Evolutionary conservation across 2,797 vertebrate species (phyloP), one percentile per base, ranked within the genome.

Genomic region (Knipowitschia caucasica): DNA sequence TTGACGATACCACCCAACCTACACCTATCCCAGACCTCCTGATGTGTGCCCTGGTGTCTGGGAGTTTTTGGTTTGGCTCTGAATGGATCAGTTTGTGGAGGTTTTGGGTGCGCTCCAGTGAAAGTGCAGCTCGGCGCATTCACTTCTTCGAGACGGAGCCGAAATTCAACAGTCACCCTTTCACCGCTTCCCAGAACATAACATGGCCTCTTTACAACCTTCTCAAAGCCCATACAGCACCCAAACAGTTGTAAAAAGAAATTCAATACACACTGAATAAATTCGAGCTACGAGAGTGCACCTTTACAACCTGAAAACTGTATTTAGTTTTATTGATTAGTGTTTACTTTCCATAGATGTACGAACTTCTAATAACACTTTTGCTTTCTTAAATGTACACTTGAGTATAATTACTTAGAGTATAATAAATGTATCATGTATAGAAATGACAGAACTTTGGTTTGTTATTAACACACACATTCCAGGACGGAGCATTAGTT

Each of bases 101-200:
- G 6, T 60, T 25, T 76, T 85, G 84, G 85, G 64, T 36, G 52
- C 20, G 23, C 39, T 80, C 85, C 86, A 89, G 68, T 80, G 77
- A 79, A 67, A 65, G 73, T 74, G 80, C 77, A 57, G 71, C 56
- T 67, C 26, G 69, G 65, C 46, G 50, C 59, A 60, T 53, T 75
- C 49, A 44, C 33, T 3, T 30, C 33, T 6, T 26, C 57, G 36
- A 55, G 71, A 58, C 60, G 33, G 45, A 54, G 61, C 69, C 36
- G 50, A 67, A 67, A 64, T 67, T 75, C 73, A 85, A 90, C 88
- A 90, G 81, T 63, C 54, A 18, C 72, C 82, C 86, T 87, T 89
- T 90, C 81, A 88, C 71, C 71, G 27, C 67, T 89, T 89, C 81
- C 85, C 84, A 81, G 82, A 87, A 89, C 82, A 77, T 81, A 68